Conservation (phyloP, 2,888 invertebrate genomes). For the Callinectes sapidus region DNA sequence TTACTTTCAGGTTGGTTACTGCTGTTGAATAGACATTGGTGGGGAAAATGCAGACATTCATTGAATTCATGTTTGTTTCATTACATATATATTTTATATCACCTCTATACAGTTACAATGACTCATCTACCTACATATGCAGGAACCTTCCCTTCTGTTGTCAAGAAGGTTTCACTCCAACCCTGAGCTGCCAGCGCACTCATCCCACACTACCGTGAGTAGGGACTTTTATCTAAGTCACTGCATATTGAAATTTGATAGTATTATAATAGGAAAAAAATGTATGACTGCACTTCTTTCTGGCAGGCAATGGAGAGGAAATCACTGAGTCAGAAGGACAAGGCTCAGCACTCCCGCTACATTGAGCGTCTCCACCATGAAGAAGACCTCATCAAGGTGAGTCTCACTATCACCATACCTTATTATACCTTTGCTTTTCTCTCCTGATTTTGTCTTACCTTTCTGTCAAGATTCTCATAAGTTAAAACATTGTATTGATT, state of each 20-base stretch:
- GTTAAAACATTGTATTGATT: too few relatives aligned
- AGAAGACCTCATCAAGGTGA: neutral
- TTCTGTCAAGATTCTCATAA: too few relatives aligned
- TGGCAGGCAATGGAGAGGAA: neutral
- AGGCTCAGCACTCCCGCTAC: neutral
- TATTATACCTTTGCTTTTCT: neutral
- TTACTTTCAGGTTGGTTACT: neutral
- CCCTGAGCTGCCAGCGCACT: neutral
- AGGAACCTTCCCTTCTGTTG: neutral
- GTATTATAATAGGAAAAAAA: neutral
- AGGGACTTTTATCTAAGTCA: neutral
- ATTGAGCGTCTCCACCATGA: neutral
- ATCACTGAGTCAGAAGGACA: neutral
- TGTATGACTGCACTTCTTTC: neutral
- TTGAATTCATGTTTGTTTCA: neutral
- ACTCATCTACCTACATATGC: neutral
- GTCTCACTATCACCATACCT: neutral
- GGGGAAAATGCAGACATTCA: neutral
- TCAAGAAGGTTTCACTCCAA: constrained; percentile 1
- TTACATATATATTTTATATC: neutral
- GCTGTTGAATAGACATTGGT: neutral
- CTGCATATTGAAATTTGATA: neutral
- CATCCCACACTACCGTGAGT: neutral
- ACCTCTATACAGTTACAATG: neutral
- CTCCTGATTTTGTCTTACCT: neutral